Base-by-base conservation (phyloP, 2,113 vertebrate genomes). In the Actenoides hombroni region DNA sequence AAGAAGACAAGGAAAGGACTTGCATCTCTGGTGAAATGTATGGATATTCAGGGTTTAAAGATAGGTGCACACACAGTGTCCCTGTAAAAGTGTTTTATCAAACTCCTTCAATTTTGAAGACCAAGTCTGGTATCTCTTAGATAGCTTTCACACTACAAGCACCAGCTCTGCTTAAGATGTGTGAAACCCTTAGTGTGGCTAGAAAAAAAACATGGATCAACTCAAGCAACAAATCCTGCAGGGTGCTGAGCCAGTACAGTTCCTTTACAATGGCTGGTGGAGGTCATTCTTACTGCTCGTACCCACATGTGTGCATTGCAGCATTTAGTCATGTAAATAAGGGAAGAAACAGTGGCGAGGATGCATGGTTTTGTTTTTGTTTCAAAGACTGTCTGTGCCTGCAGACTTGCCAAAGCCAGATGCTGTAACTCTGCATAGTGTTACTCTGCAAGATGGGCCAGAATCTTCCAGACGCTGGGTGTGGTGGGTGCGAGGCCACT, bases 321-420 rank as follows among this genome's bases (percentile, higher is more conserved):
- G 94, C 65, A 29, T 65, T 87, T 17, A 91, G 84, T 75, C 94
- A 76, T 79, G 86, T 92, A 92, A 95, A 93, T 74, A 90, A 76
- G 77, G 56, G 77, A 87, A 95, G 83, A 94, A 96, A 88, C 40
- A 85, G 84, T 39, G 53, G 82, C 63, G 69, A 88, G 83, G 79
- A 92, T 84, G 91, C 91, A 95, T 84, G 85, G 82, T 83, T 95
- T 95, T 95, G 95, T 44, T 96, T 97, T 94, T 94, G 40, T 95
- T 91, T 94, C 93, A 96, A 95, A 95, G 93, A 57, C 86, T 42
- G 76, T 35, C 90, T 93, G 75, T 83, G 93, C 92, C 87, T 95
- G 84, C 92, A 90, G 93, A 92, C 92, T 94, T 90, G 90, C 84
- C 95, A 97, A 92, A 95, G 91, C 93, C 96, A 97, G 90, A 94